Evolutionary conservation across 2,113 vertebrate genomes (phyloP).

Genomic region (Pelobates fuscus): DNA sequence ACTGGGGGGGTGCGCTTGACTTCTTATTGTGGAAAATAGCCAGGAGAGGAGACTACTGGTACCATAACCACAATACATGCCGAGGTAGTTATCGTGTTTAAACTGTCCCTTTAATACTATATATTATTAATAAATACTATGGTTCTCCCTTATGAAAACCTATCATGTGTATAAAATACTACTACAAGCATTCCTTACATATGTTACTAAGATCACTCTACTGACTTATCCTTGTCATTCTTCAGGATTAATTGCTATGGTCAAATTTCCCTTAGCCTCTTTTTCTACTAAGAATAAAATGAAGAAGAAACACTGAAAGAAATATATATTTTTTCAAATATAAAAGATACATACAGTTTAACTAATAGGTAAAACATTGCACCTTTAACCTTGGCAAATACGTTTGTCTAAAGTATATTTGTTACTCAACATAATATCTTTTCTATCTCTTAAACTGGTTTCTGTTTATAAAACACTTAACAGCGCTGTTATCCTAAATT

Average conservation of each 20-base stretch:
- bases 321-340: not conserved
- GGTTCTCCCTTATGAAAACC: not conserved
- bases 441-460: conserved; percentile 55
- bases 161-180: no score
- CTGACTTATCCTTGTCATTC: not conserved
- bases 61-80: no score
- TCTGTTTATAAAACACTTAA: conserved; percentile 60
- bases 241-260: not conserved
- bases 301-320: no score
- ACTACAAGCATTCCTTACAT: no score
- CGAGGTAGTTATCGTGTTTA: no score
- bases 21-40: no score
- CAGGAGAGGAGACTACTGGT: no score
- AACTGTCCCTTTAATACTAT: no score
- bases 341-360: not conserved
- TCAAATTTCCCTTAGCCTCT: not conserved
- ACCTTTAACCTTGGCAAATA: conserved; percentile 25
- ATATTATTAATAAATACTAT: no score
- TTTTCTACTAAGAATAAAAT: no score
- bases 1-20: no score
- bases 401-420: conserved; percentile 26
- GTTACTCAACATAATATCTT: conserved; percentile 58
- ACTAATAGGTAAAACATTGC: not conserved
- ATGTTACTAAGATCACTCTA: not conserved
- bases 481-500: conserved; percentile 56